Evolutionary conservation across 2,113 vertebrate species (phyloP), one percentile per base, ranked within the genome.

Genomic region (Myiozetetes cayanensis): DNA sequence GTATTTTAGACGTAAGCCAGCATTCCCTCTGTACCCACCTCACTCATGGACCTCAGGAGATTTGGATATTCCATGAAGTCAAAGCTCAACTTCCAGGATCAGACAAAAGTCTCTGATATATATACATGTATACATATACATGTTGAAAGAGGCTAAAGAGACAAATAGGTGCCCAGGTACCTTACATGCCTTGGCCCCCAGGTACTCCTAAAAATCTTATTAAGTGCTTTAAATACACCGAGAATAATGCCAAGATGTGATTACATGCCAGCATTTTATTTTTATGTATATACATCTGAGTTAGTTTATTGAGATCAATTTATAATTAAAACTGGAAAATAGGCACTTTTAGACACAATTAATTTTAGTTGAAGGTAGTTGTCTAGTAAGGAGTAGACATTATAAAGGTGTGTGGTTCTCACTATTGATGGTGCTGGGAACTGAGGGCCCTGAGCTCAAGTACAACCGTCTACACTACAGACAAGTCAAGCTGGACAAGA

Each of bases 401-500:
- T 70, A 37, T 20, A 9, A 23, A 68, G 83, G 22, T 55, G 27
- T 61, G 5, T 55, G 22, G 68, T 83, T 94, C 52, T 88, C 11
- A n/a, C 24, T 37, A 9, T 4, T 1, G 0, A 13, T 35, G 14
- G 10, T 1, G 0, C 13, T 72, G 44, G 74, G 62, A 79, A 55
- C 30, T 13, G 9, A 30, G 9, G 41, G 20, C 24, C 12, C 2
- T 68, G n/a, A 58, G 8, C 8, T 71, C 47, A 46, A 28, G 47
- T 31, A 53, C 25, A 53, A 24, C 22, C 73, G 18, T 46, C 44
- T 52, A 33, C 50, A 52, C 11, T 28, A 61, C 21, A 41, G n/a
- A 31, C 31, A 71, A 21, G 10, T 52, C 0, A 0, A 70, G 25
- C 6, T 37, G n/a, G 17, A 58, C 9, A 23, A 74, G 21, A 30